Conservation (phyloP, 2,797 vertebrate species). For the Paramormyrops hopkinsi region DNA sequence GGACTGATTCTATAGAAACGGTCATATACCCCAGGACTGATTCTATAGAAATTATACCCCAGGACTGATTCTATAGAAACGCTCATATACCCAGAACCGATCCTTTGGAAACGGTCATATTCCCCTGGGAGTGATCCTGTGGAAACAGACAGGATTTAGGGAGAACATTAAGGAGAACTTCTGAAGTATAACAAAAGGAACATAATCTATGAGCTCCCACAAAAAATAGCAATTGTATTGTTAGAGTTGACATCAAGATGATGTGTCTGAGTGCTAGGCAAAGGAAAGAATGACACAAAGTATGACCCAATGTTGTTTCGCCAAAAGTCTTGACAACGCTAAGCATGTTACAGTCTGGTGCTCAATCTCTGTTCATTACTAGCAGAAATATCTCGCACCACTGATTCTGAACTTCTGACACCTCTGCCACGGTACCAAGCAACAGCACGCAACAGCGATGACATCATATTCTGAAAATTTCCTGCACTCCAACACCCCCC, state of each 20-base stretch:
- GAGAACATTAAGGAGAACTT: background rate
- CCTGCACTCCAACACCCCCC: conserved; percentile 2
- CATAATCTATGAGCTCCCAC: background rate
- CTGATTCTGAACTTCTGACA: background rate
- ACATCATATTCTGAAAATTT: background rate
- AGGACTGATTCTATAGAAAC: background rate
- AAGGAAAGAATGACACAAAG: background rate
- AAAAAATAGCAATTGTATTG: background rate
- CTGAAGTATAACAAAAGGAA: background rate
- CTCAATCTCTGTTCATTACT: background rate
- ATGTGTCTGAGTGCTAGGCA: background rate
- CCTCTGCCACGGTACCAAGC: conserved; percentile 9
- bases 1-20: background rate
- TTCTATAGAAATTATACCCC: too few relatives aligned
- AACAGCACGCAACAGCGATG: background rate
- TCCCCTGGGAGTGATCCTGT: background rate
- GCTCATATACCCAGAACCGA: background rate
- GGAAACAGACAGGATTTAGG: background rate
- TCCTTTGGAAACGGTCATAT: background rate
- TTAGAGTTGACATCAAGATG: background rate
- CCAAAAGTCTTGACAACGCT: background rate
- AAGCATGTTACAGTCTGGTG: background rate
- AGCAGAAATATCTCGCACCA: background rate
- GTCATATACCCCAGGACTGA: background rate
- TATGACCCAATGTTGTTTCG: background rate